Evolutionary conservation across 2,888 invertebrate species (phyloP), one percentile per base, ranked within the genome.

Genomic region (Dryocosmus kuriphilus): DNA sequence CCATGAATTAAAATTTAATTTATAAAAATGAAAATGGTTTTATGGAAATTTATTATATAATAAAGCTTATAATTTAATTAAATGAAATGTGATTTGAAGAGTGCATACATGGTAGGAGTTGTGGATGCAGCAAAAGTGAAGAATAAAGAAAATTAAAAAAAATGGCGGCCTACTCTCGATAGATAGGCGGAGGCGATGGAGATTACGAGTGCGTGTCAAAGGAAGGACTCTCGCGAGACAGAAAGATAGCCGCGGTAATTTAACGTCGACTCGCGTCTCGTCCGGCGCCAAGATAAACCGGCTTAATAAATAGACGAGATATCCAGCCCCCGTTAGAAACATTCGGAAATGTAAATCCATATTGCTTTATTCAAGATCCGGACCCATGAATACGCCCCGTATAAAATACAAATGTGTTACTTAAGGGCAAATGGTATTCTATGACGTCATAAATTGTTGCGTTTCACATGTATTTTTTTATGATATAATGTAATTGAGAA

Each of bases 211-310:
- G 71, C 51, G 30, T 71, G 71, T 71, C 46, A 46, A 51, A 71
- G 51, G 41, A 65, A 65, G 41, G 41, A 65, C 65, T 41, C 65
- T 76, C 62, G 60, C 67, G 74, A 77, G 76, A 32, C 74, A 57
- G 77, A 65, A 75, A 76, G 74, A 76, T 76, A 74, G 78, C 75
- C 63, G 78, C 71, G 77, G 79, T 81, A 81, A 81, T 79, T 81
- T 79, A 79, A 79, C 57, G 65, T 79, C 61, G 46, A 71, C 51
- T 32, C 61, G 77, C 74, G 76, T 76, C 77, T 80, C 81, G 73
- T 79, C 76, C 75, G 83, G 82, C 84, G 84, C 81, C 82, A 83
- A 81, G 83, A 82, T 83, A 84, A 83, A 84, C 80, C 82, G 78
- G 77, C 81, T 81, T 83, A 83, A 82, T 81, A 82, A 84, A 82